Base-by-base conservation (phyloP, 1,140 invertebrate genomes). In the Phymastichus coffea region DNA sequence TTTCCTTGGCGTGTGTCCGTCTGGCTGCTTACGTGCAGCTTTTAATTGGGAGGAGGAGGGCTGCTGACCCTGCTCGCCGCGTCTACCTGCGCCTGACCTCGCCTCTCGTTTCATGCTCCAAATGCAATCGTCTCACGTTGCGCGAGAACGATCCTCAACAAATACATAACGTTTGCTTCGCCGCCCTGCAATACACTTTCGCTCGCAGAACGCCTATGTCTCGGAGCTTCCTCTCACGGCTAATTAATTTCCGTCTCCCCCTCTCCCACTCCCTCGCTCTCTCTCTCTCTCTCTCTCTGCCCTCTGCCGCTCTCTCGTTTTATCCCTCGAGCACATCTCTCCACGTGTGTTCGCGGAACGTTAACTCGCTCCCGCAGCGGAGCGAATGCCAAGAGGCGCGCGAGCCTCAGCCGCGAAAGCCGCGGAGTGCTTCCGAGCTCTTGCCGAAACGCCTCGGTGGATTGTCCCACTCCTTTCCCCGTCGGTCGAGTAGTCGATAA, bases 241-340 rank as follows among this genome's bases (percentile, higher is more conserved):
- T 59, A 59, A 59, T 53, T 59, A 59, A 59, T 59, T 59, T 59
- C 57, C 57, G 57, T 53, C 57, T 58, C 37, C 54, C 44, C 19
- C 48, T 54, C 37, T 60, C 52, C 46, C 30, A 28, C 49, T 38
- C 44, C 43, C 23, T 41, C 51, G 35, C 33, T 28, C n/a, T 54
- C 44, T 51, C 41, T 26, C 28, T 33, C 28, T 6, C 6, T 12
- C 28, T 6, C 6, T 6, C 6, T 33, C 12, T 33, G 6, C 6
- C 12, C 28, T 33, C 28, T 33, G 28, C 28, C 28, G 28, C 6
- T 33, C 4, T 40, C 33, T 59, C 41, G 30, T 53, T 53, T 43
- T 58, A 58, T 51, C 26, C 38, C 47, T 37, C 41, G 49, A 28
- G 49, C 49, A 25, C 40, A 37, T 53, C 41, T 57, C 47, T 33